These are phyloP conservation scores for Lasioglossum lativentre DNA, from an alignment of 2,888 invertebrate species.

Conservation along the genomic window DNA sequence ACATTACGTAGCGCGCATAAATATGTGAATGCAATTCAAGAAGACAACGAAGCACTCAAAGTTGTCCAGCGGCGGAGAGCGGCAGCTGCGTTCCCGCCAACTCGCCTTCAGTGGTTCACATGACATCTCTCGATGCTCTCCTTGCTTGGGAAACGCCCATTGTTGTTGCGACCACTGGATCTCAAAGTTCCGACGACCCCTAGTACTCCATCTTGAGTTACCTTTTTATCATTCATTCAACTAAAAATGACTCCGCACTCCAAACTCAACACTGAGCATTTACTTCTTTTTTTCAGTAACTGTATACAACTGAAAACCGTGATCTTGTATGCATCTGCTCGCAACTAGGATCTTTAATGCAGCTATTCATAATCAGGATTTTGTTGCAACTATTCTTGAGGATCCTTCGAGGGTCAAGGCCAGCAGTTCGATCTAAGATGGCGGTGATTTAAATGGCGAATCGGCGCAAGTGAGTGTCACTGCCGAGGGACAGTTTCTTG, in stretches of 20 bases:
- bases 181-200: not conserved
- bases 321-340: not conserved
- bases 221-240: not conserved
- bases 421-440: not conserved
- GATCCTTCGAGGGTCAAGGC: not conserved
- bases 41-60: conserved; percentile 75
- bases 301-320: too few relatives aligned
- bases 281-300: too few relatives aligned
- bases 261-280: not conserved
- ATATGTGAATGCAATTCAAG: conserved; percentile 76
- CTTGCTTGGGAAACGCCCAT: conserved; percentile 2
- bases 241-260: not conserved
- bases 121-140: conserved; percentile 30
- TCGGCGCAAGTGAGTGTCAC: conserved; percentile 76
- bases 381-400: not conserved
- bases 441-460: conserved; percentile 62
- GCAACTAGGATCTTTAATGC: not conserved
- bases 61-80: conserved; percentile 68
- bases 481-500: conserved; percentile 83
- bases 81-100: conserved; percentile 75
- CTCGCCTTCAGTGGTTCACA: conserved; percentile 78
- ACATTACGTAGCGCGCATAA: conserved; percentile 73
- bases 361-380: not conserved
- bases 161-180: not conserved
- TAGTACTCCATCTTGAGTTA: not conserved